Base-by-base conservation (phyloP, 2,797 vertebrate genomes). In the Helarctos malayanus region DNA sequence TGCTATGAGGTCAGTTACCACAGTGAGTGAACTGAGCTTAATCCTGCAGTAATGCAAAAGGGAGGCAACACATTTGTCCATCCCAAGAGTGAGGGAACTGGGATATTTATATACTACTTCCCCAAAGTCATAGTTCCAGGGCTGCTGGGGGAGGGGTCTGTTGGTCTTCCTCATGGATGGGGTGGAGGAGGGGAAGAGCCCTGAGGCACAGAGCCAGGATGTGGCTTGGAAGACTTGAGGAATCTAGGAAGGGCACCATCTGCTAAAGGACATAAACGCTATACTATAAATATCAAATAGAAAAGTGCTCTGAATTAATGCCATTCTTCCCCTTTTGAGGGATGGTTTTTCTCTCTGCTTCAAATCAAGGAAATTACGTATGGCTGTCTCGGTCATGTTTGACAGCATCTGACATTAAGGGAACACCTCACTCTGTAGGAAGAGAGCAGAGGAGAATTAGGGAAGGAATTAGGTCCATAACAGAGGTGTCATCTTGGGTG, bases 311-410 rank as follows among this genome's bases (percentile, higher is more conserved):
- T 76, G 47, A 91, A 71, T 49, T 78, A 38, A 25, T 54, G n/a
- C 87, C 11, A 47, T 84, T 59, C n/a, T 65, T n/a, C 5, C 45
- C 6, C 35, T 79, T 23, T 49, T 47, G 59, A 69, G 13, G 41
- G 59, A 47, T 69, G 52, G 3, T 38, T 85, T 94, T 97, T 38
- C 69, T 94, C 47, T 68, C 32, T 69, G 25, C 65, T 92, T 89
- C 63, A n/a, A 75, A 87, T 57, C 47, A 52, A 83, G 61, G 49
- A 83, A 87, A 63, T 79, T 29, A 32, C 71, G 73, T 59, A 35
- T 80, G 29, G 41, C 4, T n/a, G 14, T 87, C 41, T 84, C 57
- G 89, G n/a, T 91, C 49, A 59, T 45, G 18, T 80, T 35, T 79
- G 81, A 85, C 25, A 54, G 41, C 7, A 85, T 59, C 57, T 89